A percentile compares a stretch with the other conserved stretches of the same genome.
Evolutionary conservation across 1,140 invertebrate genomes (phyloP).

Genomic region (Diprion similis): DNA sequence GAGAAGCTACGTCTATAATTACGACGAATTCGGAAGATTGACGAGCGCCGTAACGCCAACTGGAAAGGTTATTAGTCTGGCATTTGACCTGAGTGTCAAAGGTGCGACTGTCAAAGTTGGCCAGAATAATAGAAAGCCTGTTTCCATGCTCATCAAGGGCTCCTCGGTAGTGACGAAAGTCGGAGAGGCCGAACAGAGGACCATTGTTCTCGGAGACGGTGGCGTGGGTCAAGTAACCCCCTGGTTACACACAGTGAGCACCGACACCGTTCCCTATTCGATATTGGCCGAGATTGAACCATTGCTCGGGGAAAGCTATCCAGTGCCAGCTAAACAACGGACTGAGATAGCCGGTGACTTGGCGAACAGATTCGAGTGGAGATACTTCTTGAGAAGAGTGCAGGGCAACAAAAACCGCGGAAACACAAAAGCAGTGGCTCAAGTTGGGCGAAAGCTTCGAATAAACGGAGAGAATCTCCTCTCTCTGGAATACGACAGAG

Average conservation of each 20-base stretch:
- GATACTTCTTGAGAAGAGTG: conserved; percentile 81
- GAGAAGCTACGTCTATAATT: conserved; percentile 92
- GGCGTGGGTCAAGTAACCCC: conserved; percentile 80
- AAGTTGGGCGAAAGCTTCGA: conserved; percentile 83
- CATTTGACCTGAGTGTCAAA: conserved; percentile 87
- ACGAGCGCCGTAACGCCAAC: conserved; percentile 91
- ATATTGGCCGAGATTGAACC: conserved; percentile 84
- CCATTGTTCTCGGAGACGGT: conserved; percentile 81
- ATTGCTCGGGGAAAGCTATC: conserved; percentile 85
- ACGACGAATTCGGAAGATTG: conserved; percentile 92
- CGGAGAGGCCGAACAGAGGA: conserved; percentile 81
- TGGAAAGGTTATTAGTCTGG: conserved; percentile 84
- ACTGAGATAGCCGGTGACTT: conserved; percentile 89
- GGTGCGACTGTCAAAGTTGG: conserved; percentile 86
- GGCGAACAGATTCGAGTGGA: conserved; percentile 94
- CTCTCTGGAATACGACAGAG: conserved; percentile 91
- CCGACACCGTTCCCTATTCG: conserved; percentile 85
- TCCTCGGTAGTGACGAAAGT: conserved; percentile 81
- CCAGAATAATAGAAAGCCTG: conserved; percentile 81
- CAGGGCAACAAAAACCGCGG: conserved; percentile 69
- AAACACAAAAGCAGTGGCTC: conserved; percentile 73
- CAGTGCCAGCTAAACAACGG: conserved; percentile 87
- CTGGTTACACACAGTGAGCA: conserved; percentile 84
- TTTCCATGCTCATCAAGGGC: conserved; percentile 87
- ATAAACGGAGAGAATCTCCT: conserved; percentile 92